phyloP scores from a whole-genome alignment of 2,888 invertebrate species.

The Platycnemis pennipes region DNA sequence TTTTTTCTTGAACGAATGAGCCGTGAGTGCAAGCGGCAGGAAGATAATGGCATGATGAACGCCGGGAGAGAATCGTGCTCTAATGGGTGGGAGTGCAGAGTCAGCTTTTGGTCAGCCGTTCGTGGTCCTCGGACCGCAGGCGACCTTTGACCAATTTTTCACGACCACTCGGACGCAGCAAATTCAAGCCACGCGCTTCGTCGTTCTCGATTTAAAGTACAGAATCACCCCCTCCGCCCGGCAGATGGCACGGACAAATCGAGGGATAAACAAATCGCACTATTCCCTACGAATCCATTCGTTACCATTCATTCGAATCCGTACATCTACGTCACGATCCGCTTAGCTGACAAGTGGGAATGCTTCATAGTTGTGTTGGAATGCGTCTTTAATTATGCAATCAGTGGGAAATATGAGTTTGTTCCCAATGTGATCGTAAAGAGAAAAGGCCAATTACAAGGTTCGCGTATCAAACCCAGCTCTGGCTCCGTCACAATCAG shows the following conservation, averaged over 20 bases:
- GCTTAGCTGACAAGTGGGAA: not conserved
- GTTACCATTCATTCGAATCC: not conserved
- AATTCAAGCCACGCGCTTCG: not conserved
- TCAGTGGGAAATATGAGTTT: not conserved
- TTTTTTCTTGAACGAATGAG: not conserved
- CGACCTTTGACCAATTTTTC: slow-evolving; percentile 31
- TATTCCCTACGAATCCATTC: not conserved
- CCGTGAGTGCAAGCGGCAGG: not conserved
- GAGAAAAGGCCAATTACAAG: not conserved
- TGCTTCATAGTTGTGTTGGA: not conserved
- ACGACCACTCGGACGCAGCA: not conserved
- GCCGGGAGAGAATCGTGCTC: slow-evolving; percentile 10
- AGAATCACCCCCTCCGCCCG: not conserved
- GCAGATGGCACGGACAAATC: not conserved
- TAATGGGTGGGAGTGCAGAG: slow-evolving; percentile 16
- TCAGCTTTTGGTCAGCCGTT: slow-evolving; percentile 28
- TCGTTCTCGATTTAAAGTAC: not conserved
- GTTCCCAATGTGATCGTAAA: not conserved
- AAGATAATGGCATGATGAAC: not conserved
- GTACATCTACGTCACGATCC: not conserved
- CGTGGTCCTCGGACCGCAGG: not conserved
- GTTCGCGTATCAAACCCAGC: not conserved
- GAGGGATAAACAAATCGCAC: not conserved
- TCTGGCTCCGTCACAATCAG: not conserved
- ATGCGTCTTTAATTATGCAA: not conserved